Evolutionary conservation across 2,888 invertebrate genomes (phyloP).

Genomic region (Eilema caniola): DNA sequence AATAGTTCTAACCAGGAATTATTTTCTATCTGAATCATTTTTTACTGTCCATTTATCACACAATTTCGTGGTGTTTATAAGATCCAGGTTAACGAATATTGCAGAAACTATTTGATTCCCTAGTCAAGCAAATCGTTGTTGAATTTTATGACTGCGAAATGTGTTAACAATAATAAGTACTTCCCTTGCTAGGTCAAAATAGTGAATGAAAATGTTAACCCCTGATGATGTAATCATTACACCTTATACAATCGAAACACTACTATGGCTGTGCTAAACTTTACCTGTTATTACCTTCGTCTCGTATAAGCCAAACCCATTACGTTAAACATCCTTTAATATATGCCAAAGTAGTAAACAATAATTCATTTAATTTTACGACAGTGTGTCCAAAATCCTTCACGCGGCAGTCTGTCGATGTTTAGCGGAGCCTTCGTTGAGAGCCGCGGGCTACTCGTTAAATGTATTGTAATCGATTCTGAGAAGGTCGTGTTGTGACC

Average conservation of each 20-base stretch:
- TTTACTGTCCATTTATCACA: too few relatives aligned
- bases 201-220: background rate
- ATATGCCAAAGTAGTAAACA: constrained; percentile 11
- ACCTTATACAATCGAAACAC: background rate
- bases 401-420: background rate
- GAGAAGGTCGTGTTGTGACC: constrained; percentile 9
- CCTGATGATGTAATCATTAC: background rate
- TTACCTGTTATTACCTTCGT: background rate
- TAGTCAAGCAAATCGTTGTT: too few relatives aligned
- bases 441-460: constrained; percentile 11
- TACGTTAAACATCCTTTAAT: background rate
- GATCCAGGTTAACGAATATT: too few relatives aligned
- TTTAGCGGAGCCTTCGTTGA: constrained; percentile 6
- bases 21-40: too few relatives aligned
- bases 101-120: too few relatives aligned
- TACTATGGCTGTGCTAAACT: background rate
- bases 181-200: too few relatives aligned
- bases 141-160: too few relatives aligned
- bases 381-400: constrained; percentile 7
- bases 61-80: too few relatives aligned
- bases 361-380: background rate
- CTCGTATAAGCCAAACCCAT: constrained; percentile 3
- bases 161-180: too few relatives aligned
- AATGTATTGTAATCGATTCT: constrained; percentile 15
- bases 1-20: constrained; percentile 12